These are phyloP conservation scores for Desmodus rotundus DNA, from an alignment of 2,113 vertebrate genomes.

Conservation along the genomic window DNA sequence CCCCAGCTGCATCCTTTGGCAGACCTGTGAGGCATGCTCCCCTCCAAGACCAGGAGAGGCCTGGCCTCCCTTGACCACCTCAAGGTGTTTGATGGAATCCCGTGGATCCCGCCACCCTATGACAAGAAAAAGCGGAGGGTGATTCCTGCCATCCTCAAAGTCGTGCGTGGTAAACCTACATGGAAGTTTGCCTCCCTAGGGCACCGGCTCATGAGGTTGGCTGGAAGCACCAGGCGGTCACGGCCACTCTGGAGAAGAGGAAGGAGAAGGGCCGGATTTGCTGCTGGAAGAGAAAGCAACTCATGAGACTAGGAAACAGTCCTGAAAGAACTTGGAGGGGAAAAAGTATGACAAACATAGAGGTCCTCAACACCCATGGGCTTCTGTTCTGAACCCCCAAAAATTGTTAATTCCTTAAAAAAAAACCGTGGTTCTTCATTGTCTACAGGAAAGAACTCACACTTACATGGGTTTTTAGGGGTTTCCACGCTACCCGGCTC, in stretches of 20 bases:
- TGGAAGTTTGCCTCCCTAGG: neutral
- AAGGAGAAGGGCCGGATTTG: too few species aligned
- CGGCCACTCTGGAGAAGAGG: neutral
- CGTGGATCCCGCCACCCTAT: fast-evolving
- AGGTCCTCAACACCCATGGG: neutral
- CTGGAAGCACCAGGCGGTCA: neutral
- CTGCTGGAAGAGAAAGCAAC: neutral
- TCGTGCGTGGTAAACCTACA: neutral
- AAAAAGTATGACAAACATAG: neutral
- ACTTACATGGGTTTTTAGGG: neutral
- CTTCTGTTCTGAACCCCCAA: neutral
- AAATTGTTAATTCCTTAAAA: neutral
- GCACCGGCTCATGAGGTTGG: too few species aligned
- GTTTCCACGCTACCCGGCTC: neutral
- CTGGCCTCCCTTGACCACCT: neutral
- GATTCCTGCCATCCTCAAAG: neutral
- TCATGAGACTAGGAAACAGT: neutral
- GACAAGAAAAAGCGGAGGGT: neutral
- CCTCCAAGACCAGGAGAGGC: neutral
- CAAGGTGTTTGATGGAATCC: neutral
- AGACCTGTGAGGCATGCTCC: neutral
- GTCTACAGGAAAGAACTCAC: neutral
- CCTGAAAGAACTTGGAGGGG: neutral
- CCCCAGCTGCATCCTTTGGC: neutral
- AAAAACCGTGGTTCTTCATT: neutral